Base-by-base conservation (phyloP, 2,113 vertebrate genomes). In the Nansenia antarctica region DNA sequence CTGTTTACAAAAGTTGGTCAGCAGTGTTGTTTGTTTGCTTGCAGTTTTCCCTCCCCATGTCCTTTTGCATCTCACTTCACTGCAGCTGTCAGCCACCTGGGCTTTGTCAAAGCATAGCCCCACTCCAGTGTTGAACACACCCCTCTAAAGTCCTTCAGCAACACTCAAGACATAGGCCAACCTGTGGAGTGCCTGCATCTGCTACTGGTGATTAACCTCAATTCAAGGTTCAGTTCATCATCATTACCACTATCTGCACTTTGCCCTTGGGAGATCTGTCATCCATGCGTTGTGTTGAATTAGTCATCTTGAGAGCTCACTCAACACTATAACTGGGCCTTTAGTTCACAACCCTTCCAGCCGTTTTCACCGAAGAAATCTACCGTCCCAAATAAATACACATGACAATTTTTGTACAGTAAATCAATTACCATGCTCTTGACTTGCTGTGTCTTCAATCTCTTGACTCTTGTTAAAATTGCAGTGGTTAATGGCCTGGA, bases 201-300 rank as follows among this genome's bases (percentile, higher is more conserved):
- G 59, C 67, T 62, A 53, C 58, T 32, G 42, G 30, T 52, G 3
- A 53, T 55, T 54, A 37, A 47, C 57, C 42, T 26, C 30, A 9
- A 47, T 49, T 52, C 45, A 69, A 12, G 57, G 42, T 62, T 59
- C 20, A 69, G 14, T 61, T 60, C n/a, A 61, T 52, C 67, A 26
- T 61, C 67, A 24, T 35, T 26, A 32, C 22, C 7, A 22, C 31
- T 27, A 5, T 62, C 58, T 37, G 39, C 11, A 5, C 42, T 62
- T 49, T 69, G 42, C 3, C 34, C 31, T 52, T 6, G 7, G 24
- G 45, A 62, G n/a, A 27, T 47, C 55, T 1, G 15, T n/a, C 54
- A 30, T 30, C 27, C 26, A 30, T 39, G 27, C 2, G 20, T 30
- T 47, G 29, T 57, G 53, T 30, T 29, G 39, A 11, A 58, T 39